Conservation (phyloP, 2,888 invertebrate genomes). For the Ophion slaviceki region DNA sequence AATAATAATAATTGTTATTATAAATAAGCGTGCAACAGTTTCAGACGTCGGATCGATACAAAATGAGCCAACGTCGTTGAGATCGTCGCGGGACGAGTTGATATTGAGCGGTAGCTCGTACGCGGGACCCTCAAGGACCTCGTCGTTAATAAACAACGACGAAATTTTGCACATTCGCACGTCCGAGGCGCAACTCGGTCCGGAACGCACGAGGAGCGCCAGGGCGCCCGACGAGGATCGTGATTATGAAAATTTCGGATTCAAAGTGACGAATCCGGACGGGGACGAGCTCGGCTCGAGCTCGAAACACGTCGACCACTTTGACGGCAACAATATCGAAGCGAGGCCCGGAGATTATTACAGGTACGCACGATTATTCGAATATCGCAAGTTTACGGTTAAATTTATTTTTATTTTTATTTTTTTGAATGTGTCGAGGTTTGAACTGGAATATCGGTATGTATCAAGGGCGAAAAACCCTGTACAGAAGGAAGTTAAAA, state of each 20-base stretch:
- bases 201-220: slow-evolving; percentile 76
- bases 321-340: slow-evolving; percentile 81
- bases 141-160: slow-evolving; percentile 54
- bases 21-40: slow-evolving; percentile 46
- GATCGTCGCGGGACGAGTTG: slow-evolving; percentile 71
- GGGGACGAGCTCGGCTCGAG: slow-evolving; percentile 76
- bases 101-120: slow-evolving; percentile 77
- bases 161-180: slow-evolving; percentile 71
- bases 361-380: slow-evolving; percentile 69
- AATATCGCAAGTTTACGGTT: neutral
- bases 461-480: no score
- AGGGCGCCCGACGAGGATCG: slow-evolving; percentile 56
- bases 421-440: neutral
- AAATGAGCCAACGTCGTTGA: slow-evolving; percentile 78
- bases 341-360: slow-evolving; percentile 80
- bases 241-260: slow-evolving; percentile 65
- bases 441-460: no score
- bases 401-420: neutral
- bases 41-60: slow-evolving; percentile 77
- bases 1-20: neutral
- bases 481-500: no score
- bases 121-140: slow-evolving; percentile 75
- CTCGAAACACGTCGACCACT: slow-evolving; percentile 79
- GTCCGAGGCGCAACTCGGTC: slow-evolving; percentile 70
- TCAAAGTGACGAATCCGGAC: slow-evolving; percentile 67